Evolutionary conservation across 30 jellyfish, hydroid and myxozoan genomes (phyloP), one percentile per base, ranked within the genome.

Genomic region (Morbakka virulenta): DNA sequence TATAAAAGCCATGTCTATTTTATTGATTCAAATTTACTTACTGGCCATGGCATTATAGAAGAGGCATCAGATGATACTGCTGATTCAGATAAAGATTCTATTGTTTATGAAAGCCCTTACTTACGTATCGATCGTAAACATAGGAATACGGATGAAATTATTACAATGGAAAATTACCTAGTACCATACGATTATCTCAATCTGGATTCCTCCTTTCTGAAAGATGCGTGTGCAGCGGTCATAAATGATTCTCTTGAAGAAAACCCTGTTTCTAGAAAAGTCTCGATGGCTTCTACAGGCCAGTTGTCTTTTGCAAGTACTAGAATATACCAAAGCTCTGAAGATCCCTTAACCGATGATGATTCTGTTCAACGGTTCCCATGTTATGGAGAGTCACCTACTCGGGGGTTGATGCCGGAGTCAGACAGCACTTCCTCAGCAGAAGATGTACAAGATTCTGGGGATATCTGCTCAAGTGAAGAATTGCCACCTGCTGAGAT

Each of bases 171-270:
- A 35, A 83, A 83, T 11, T 83, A 83, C 47, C 87, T 83, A 26
- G 95, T 83, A 21, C 95, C 95, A 3, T 83, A 83, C 73, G 73
- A 65, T 25, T 85, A 83, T 32, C 73, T 72, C 77, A 83, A 69
- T 68, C 74, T 83, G 51, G 51, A 63, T 20, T 32, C 79, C 4
- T 52, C 95, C n/a, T 83, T 85, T 85, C 82, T 83, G 9, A 78
- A 65, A 47, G 57, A 76, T 28, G 36, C 62, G 22, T 67, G 50
- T 72, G 82, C 50, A 26, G 24, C 20, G 33, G 4, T 48, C 6
- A 34, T 73, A 21, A 27, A 20, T 3, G 49, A 50, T 11, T 21
- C 41, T 22, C 72, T 27, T 24, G 27, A 28, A 1, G 63, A 62
- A 6, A 62, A 32, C 35, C 35, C 2, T 2, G 24, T 28, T 28